Conservation (phyloP, 1,140 invertebrate genomes). For the Drosophila ananassae region DNA sequence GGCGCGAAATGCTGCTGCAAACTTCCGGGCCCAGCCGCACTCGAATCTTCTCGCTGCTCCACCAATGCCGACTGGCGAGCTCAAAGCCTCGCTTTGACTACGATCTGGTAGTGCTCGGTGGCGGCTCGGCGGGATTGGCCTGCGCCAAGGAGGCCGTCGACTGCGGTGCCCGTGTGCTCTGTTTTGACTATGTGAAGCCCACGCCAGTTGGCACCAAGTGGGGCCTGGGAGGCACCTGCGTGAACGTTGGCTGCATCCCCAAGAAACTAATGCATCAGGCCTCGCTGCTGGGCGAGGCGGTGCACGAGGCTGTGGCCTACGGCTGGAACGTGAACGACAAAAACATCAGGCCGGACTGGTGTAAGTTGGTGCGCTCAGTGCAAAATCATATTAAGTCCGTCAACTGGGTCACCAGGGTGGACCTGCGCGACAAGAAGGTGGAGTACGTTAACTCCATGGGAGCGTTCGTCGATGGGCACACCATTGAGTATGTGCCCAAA, state of each 20-base stretch:
- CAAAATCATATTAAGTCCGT: constrained; percentile 95
- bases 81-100: constrained; percentile 87
- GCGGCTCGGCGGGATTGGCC: constrained; percentile 96
- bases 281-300: constrained; percentile 92
- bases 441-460: constrained; percentile 96
- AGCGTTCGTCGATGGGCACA: constrained; percentile 92
- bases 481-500: constrained; percentile 89
- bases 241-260: constrained; percentile 99
- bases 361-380: constrained; percentile 88
- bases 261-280: constrained; percentile 99
- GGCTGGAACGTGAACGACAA: constrained; percentile 92
- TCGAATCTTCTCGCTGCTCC: not conserved
- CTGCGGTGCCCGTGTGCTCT: constrained; percentile 94
- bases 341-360: constrained; percentile 90
- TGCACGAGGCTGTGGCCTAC: constrained; percentile 91
- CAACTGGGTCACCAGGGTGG: constrained; percentile 95
- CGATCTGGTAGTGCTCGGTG: constrained; percentile 97
- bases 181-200: constrained; percentile 96
- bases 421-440: constrained; percentile 94
- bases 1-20: constrained; percentile 32
- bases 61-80: not conserved
- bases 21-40: not conserved
- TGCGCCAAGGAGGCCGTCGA: constrained; percentile 95
- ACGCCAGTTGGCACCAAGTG: constrained; percentile 93
- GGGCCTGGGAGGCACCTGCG: constrained; percentile 98